Evolutionary conservation across 92 coral and sea anemone species (phyloP).

Genomic region (Bergia sp.): DNA sequence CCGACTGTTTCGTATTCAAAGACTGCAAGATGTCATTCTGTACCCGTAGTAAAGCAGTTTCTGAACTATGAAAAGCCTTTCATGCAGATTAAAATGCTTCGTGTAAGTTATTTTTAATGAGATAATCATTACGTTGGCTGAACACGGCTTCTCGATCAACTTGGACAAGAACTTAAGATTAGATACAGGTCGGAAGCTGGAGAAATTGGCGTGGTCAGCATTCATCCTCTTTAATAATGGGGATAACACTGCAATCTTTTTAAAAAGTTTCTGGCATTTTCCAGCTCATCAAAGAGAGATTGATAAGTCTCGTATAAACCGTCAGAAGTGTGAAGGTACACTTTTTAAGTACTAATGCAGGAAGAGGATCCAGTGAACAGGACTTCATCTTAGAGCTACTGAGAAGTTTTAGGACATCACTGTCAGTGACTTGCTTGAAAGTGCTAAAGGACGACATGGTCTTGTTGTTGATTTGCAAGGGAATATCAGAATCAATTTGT

Average conservation of each 20-base stretch:
- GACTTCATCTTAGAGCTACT: conserved; percentile 52
- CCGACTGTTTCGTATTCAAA: conserved; percentile 36
- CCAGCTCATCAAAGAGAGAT: conserved; percentile 42
- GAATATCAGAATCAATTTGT: background rate
- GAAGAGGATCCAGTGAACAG: conserved; percentile 44
- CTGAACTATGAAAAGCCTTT: conserved; percentile 25
- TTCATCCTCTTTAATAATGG: conserved; percentile 48
- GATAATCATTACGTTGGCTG: conserved; percentile 46
- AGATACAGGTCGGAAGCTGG: conserved; percentile 48
- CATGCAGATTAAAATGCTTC: conserved; percentile 36
- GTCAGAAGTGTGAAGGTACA: conserved; percentile 35
- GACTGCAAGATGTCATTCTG: conserved; percentile 49
- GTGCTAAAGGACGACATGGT: conserved; percentile 5
- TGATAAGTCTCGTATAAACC: conserved; percentile 6
- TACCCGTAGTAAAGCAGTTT: conserved; percentile 39
- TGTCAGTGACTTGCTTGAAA: conserved; percentile 36
- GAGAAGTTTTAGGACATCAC: conserved; percentile 32
- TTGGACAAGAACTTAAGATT: conserved; percentile 57
- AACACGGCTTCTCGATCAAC: conserved; percentile 40
- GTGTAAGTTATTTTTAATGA: conserved; percentile 17
- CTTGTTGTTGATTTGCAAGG: conserved; percentile 1
- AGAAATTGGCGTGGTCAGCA: conserved; percentile 45
- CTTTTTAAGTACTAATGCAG: conserved; percentile 40
- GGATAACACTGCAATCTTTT: conserved; percentile 44
- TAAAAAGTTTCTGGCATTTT: conserved; percentile 31